phyloP scores from a whole-genome alignment of 2,113 vertebrate species.

The Oceanodroma tethys region DNA sequence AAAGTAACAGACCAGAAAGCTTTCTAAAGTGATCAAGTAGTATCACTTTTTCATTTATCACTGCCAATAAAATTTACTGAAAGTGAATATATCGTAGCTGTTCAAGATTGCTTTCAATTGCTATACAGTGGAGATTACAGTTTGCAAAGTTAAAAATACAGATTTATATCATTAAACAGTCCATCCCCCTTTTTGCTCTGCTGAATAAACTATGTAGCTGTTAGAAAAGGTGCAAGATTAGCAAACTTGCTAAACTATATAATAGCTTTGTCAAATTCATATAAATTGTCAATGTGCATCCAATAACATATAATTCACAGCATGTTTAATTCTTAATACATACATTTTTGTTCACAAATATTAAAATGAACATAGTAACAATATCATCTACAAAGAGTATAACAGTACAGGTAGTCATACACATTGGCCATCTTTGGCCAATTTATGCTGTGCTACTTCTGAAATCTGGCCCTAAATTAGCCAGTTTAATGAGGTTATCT shows the following conservation, averaged over 20 bases:
- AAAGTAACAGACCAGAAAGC: not conserved
- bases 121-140: not conserved
- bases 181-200: not conserved
- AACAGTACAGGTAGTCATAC: not conserved
- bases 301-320: not conserved
- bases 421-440: not conserved
- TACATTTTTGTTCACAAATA: not conserved
- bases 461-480: not conserved
- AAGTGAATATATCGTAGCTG: accelerated
- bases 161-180: not conserved
- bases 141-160: not conserved
- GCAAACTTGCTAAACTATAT: not conserved
- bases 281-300: not conserved
- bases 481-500: not conserved
- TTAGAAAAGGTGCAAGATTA: not conserved
- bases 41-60: not conserved
- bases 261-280: not conserved
- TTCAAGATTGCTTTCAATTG: not conserved
- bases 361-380: not conserved
- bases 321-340: not conserved
- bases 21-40: not conserved
- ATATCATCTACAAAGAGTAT: not conserved
- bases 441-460: not conserved
- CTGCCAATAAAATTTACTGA: not conserved
- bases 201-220: not conserved